These are phyloP conservation scores for Xylocampa areola DNA, from an alignment of 2,888 invertebrate genomes.

Conservation along the genomic window DNA sequence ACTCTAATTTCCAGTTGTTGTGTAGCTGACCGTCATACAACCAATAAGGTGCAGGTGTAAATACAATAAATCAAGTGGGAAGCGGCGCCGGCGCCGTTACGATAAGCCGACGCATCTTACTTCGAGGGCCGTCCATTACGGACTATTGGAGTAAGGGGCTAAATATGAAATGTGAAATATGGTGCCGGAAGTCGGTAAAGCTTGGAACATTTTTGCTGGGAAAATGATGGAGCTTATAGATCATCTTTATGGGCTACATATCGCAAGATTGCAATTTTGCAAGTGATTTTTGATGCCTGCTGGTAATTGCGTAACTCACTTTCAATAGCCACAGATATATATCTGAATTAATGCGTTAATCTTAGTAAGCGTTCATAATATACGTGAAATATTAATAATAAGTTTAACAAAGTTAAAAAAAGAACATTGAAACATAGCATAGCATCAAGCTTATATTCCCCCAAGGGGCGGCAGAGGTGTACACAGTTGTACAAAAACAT, in stretches of 20 bases:
- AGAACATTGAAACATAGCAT: no score
- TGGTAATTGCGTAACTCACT: no score
- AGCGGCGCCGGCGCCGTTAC: constrained; percentile 52
- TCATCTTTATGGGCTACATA: constrained; percentile 19
- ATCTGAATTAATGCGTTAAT: no score
- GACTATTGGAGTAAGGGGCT: constrained; percentile 45
- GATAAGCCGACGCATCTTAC: constrained; percentile 57
- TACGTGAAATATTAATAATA: no score
- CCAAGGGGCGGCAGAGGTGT: no score
- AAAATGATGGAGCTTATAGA: constrained; percentile 33
- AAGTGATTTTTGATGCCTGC: constrained; percentile 25
- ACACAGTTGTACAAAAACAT: no score
- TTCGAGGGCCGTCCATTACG: constrained; percentile 46
- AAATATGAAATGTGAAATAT: constrained; percentile 56
- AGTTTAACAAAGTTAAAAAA: no score
- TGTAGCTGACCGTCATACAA: constrained; percentile 35
- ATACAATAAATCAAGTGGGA: constrained; percentile 52
- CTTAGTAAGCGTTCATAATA: no score
- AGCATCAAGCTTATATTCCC: no score
- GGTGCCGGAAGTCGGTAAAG: constrained; percentile 36
- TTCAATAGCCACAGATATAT: no score
- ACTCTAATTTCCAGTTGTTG: constrained; percentile 33
- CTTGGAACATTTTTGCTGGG: constrained; percentile 31
- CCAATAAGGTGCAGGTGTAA: constrained; percentile 55
- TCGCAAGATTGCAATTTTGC: constrained; percentile 29